These are phyloP conservation scores for Callyntrura sp. DNA, from an alignment of 2,888 invertebrate species.

Conservation along the genomic window DNA sequence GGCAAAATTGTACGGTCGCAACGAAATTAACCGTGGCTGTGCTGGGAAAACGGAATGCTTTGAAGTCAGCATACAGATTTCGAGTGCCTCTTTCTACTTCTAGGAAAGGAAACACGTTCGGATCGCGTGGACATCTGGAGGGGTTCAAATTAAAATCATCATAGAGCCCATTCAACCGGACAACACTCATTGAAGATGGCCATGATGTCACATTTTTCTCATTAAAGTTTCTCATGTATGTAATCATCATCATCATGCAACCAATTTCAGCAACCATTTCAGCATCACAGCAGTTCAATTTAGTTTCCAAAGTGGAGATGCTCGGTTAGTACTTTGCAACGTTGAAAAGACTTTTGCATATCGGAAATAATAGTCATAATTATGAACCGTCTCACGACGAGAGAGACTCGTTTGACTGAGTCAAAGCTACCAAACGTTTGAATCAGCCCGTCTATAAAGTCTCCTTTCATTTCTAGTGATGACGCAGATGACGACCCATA, in stretches of 20 bases:
- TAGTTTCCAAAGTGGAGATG: not conserved
- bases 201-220: not conserved
- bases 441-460: too few species aligned
- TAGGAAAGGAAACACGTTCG: conserved; percentile 86
- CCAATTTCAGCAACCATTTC: too few species aligned
- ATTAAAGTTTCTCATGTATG: not conserved
- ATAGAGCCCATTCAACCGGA: not conserved
- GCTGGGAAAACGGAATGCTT: conserved; percentile 86
- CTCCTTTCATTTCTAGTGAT: too few species aligned
- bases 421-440: too few species aligned
- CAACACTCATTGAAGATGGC: too few species aligned
- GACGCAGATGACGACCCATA: too few species aligned
- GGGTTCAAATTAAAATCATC: not conserved
- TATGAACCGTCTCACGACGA: too few species aligned
- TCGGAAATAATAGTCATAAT: too few species aligned
- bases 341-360: not conserved
- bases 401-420: too few species aligned
- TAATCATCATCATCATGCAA: conserved; percentile 37
- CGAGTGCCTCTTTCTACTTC: conserved; percentile 85
- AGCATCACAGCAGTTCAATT: not conserved
- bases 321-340: not conserved
- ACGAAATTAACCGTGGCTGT: conserved; percentile 86
- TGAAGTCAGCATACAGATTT: conserved; percentile 86
- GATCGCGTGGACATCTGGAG: conserved; percentile 85
- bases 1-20: conserved; percentile 86